phyloP scores from a whole-genome alignment of 2,113 vertebrate species.

The Barbus barbus region DNA sequence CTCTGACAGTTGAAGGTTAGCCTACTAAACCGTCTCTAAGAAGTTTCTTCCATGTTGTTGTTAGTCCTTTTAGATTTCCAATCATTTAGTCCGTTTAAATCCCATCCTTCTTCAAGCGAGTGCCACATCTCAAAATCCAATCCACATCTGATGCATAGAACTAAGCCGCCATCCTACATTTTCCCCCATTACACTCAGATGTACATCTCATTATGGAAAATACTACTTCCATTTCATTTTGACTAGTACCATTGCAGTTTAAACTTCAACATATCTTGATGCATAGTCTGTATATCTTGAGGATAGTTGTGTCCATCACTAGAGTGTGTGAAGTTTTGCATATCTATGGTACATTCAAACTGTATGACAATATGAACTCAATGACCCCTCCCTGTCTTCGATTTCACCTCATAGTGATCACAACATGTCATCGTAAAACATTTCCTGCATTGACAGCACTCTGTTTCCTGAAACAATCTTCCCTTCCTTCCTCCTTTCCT shows the following conservation, averaged over 20 bases:
- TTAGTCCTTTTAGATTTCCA: too few species aligned
- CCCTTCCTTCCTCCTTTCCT: conserved; percentile 13
- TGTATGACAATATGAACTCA: not conserved
- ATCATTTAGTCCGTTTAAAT: too few species aligned
- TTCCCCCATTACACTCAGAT: not conserved
- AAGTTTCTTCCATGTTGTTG: too few species aligned
- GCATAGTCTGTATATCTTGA: too few species aligned
- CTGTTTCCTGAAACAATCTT: conserved; percentile 20
- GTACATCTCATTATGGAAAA: not conserved
- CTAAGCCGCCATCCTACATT: not conserved
- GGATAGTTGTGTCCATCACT: too few species aligned
- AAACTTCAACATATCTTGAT: not conserved
- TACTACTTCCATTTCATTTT: not conserved
- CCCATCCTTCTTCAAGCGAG: too few species aligned
- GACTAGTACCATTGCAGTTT: not conserved
- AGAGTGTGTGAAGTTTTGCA: not conserved
- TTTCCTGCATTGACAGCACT: conserved; percentile 8
- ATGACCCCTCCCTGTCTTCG: not conserved
- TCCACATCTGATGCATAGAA: not conserved
- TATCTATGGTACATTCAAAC: not conserved
- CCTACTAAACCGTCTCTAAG: too few species aligned
- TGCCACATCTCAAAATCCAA: not conserved
- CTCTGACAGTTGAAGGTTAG: too few species aligned
- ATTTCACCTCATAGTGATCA: conserved; percentile 24
- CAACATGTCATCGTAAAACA: conserved; percentile 14